Base-by-base conservation (phyloP, 2,888 invertebrate species). In the Aphodius sticticus region DNA sequence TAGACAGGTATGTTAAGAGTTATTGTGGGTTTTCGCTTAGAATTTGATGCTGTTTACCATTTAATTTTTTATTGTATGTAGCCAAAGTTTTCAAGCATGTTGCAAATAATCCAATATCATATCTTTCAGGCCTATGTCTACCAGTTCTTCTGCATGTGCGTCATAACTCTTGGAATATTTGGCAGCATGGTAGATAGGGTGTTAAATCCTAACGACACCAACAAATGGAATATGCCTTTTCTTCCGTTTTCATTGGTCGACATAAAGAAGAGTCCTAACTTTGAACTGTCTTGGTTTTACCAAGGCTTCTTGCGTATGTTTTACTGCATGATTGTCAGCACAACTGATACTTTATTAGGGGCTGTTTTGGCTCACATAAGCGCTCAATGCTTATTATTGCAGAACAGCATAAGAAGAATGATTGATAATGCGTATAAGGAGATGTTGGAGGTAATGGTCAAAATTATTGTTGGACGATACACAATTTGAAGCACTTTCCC, bases 161-260 rank as follows among this genome's bases (percentile, higher is more conserved):
- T 78, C n/a, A 71, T 78, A n/a, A 16, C 53, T 16, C 53, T 71
- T 14, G 78, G 78, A 71, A 74, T 78, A 35, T 15, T 71, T 15
- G 78, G 78, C 9, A 78, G 72, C n/a, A 15, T 78, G 26, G 37
- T 72, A 7, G 71, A 53, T 53, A 70, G 78, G 7, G n/a, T 78
- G 36, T 36, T 37, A 53, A 71, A 78, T 35, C 69, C 76, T n/a
- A 71, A 53, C 74, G 72, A 78, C 12, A 26, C 71, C 1, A 16
- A 12, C 15, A 78, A 78, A 72, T 78, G 78, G 78, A 71, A 70
- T n/a, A 36, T 78, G 53, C 78, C 78, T 0, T 78, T 78, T 53
- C 26, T 78, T 36, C 71, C 78, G 6, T 78, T 78, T 16, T 78
- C 78, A 3, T 72, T 78, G 37, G 35, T 69, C 16, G 38, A 71